Conservation (phyloP, 2,888 invertebrate species). For the Flabesymbios commensalis region DNA sequence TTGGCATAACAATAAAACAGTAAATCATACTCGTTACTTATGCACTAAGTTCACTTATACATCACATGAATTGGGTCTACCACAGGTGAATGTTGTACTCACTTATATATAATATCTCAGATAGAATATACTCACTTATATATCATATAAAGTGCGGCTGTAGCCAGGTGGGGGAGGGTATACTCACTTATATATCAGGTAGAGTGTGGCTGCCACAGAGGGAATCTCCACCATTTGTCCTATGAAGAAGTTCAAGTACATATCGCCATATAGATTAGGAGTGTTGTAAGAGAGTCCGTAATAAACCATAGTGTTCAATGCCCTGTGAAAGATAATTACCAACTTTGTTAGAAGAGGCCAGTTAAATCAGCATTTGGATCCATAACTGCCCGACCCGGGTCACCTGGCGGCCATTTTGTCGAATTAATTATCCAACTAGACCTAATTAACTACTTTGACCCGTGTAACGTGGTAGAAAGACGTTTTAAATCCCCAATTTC, state of each 20-base stretch:
- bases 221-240: constrained; percentile 37
- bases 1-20: too few species aligned
- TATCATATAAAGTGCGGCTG: too few species aligned
- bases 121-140: too few species aligned
- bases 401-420: too few species aligned
- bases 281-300: constrained; percentile 36
- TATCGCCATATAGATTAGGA: constrained; percentile 34
- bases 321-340: constrained; percentile 19
- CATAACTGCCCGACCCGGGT: not conserved
- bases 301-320: constrained; percentile 36
- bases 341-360: not conserved
- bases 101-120: not conserved
- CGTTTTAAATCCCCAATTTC: too few species aligned
- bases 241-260: constrained; percentile 37
- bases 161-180: too few species aligned
- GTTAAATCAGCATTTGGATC: not conserved
- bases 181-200: constrained; percentile 33
- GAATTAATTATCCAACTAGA: too few species aligned
- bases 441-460: too few species aligned
- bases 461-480: too few species aligned
- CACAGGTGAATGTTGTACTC: not conserved
- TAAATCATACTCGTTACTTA: too few species aligned
- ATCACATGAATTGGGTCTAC: too few species aligned
- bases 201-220: constrained; percentile 33
- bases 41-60: too few species aligned